Base-by-base conservation (phyloP, 2,888 invertebrate species). In the Notodonta dromedarius region DNA sequence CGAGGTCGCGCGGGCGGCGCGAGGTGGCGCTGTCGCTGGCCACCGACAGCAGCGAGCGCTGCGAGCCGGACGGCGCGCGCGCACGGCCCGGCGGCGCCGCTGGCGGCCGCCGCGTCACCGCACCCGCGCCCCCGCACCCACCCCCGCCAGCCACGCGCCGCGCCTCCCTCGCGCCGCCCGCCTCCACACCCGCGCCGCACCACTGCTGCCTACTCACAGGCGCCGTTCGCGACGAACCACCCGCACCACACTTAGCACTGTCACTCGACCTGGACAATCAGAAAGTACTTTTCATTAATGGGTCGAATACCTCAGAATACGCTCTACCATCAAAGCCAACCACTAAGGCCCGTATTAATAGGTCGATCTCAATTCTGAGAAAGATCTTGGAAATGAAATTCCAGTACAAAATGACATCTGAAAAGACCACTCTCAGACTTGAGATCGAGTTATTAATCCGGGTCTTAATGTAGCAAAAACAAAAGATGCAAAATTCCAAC, bases 181-280 rank as follows among this genome's bases (percentile, higher is more conserved):
- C 94, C 90, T 86, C 93, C 73, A 90, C 94, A 90, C 86, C 77
- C 67, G 81, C 79, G 58, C 79, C 78, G 91, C 95, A 95, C 39
- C 56, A 42, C 56, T 24, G 87, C 89, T 44, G 88, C 89, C 89
- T 90, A 90, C 90, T 90, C 90, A 90, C 90, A 94, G 83, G 95
- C 93, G 87, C 95, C 94, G 90, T 94, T 39, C 77, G 69, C 60
- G 75, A 69, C 4, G 88, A 85, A 88, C 85, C 94, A 90, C 91
- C 95, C 87, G 88, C 87, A 62, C 90, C 88, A 84, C 95, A 95
- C 78, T 95, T 95, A 65, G 95, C 95, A 78, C 95, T 95, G 90
- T 95, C 95, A 82, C 95, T 95, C 78, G 95, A 95, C 88, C 95
- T 95, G 87, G 68, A 73, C 74, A 73, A 13, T n/a, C n/a, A 46